Evolutionary conservation across 2,113 vertebrate genomes (phyloP).

Genomic region (Scortum barcoo): DNA sequence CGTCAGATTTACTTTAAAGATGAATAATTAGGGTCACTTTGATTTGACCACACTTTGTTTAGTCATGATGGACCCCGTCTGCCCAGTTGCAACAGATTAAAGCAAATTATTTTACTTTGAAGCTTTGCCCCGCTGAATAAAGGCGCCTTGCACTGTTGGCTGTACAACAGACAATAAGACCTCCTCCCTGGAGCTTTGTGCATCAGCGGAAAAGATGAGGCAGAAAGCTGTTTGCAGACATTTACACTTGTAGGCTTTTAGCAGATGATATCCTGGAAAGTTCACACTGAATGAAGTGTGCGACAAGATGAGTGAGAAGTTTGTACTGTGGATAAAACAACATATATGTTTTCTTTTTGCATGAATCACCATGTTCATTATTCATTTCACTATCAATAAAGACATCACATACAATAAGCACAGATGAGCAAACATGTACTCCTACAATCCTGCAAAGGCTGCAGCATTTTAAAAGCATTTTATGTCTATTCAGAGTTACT

Average conservation of each 20-base stretch:
- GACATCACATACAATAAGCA: neutral
- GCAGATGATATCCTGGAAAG: conserved; percentile 35
- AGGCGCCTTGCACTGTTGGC: conserved; percentile 40
- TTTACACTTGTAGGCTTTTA: conserved; percentile 31
- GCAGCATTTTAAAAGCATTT: neutral
- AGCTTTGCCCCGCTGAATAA: conserved; percentile 12
- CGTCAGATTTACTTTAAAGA: conserved; percentile 8
- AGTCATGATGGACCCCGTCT: conserved; percentile 33
- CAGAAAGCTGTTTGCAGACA: conserved; percentile 25
- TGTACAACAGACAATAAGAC: conserved; percentile 50
- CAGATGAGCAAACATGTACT: neutral
- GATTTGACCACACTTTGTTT: conserved; percentile 22
- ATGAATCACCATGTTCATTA: too few species aligned
- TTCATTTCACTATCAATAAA: neutral
- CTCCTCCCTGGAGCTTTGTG: conserved; percentile 25
- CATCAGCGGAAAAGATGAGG: conserved; percentile 41
- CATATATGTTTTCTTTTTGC: neutral
- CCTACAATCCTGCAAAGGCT: neutral
- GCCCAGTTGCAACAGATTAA: conserved; percentile 38
- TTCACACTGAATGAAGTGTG: neutral
- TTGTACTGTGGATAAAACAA: neutral
- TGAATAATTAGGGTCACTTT: conserved; percentile 25
- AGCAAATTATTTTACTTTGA: conserved; percentile 31
- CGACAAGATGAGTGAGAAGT: neutral
- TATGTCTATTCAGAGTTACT: neutral